Base-by-base conservation (phyloP, 2,888 invertebrate genomes). In the Pardosa pseudoannulata region DNA sequence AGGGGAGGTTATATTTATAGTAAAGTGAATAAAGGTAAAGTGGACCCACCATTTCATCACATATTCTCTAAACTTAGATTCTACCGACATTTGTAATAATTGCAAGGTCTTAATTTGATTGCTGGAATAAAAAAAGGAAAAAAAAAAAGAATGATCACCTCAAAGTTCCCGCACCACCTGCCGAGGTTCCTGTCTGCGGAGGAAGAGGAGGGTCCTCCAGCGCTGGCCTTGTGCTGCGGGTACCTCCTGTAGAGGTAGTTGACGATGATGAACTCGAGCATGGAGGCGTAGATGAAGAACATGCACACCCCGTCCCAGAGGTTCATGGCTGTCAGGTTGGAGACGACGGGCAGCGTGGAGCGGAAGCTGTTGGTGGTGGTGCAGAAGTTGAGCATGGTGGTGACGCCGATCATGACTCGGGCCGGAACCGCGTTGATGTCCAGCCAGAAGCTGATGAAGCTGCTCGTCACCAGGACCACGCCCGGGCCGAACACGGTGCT, bases 341-440 rank as follows among this genome's bases (percentile, higher is more conserved):
- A 97, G 89, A 97, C 97, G 90, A 97, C 97, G 29, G 97, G 97
- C 91, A 97, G 93, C 75, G 97, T 97, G 90, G 91, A 91, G 27
- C 92, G 90, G 90, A 92, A 92, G 71, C 88, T 90, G 89, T 91
- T 90, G 89, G 91, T 91, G 82, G 97, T 97, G 90, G 97, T 97
- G 95, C 97, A 97, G 94, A 97, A 97, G 94, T 97, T 97, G 95
- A 97, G 95, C 97, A 97, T 97, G 92, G 97, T 97, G 91, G 97
- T 97, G 91, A 97, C 97, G 93, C 97, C 97, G 94, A 97, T 97
- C 97, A 97, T 97, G 91, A 97, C 97, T 93, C 97, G 94, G 92
- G 97, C 97, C 92, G 97, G 97, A 91, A 97, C 97, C 90, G 97
- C 97, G 93, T 97, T 97, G 97, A 97, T 97, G 93, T 97, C 97